A percentile compares a stretch with the other conserved stretches of the same genome.
These are phyloP conservation scores for Cerastis leucographa DNA, from an alignment of 2,888 invertebrate species.

Conservation along the genomic window DNA sequence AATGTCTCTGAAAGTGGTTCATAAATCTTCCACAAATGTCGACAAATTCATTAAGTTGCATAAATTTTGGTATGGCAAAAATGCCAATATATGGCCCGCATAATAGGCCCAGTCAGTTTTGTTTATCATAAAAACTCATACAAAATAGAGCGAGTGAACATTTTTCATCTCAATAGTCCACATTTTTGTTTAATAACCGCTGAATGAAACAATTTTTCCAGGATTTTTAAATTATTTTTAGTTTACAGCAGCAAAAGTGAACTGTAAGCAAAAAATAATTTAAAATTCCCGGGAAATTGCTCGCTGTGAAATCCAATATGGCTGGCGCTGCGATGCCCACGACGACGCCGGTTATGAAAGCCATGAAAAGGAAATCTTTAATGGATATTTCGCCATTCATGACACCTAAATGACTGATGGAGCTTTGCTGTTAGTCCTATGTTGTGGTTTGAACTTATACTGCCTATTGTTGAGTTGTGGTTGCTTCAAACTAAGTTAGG, in stretches of 20 bases:
- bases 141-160: slow-evolving; percentile 50
- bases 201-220: slow-evolving; percentile 56
- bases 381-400: slow-evolving; percentile 78
- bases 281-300: slow-evolving; percentile 64
- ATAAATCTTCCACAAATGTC: slow-evolving; percentile 31
- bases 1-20: neutral
- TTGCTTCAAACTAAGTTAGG: slow-evolving; percentile 34
- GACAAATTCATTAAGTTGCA: slow-evolving; percentile 14
- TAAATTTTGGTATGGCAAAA: slow-evolving; percentile 4
- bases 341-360: slow-evolving; percentile 68
- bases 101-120: slow-evolving; percentile 44
- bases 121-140: slow-evolving; percentile 46
- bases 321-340: slow-evolving; percentile 60
- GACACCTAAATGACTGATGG: slow-evolving; percentile 77
- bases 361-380: slow-evolving; percentile 79
- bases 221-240: no score
- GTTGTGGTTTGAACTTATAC: slow-evolving; percentile 49
- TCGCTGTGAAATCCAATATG: slow-evolving; percentile 74
- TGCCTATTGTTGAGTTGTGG: slow-evolving; percentile 61
- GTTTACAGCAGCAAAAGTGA: slow-evolving; percentile 50
- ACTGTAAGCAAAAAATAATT: slow-evolving; percentile 65
- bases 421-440: slow-evolving; percentile 63
- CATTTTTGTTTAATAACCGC: slow-evolving; percentile 62
- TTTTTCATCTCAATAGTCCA: slow-evolving; percentile 64
- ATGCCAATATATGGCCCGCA: slow-evolving; percentile 12